Evolutionary conservation across 2,797 vertebrate species (phyloP).

Genomic region (Balearica regulorum): DNA sequence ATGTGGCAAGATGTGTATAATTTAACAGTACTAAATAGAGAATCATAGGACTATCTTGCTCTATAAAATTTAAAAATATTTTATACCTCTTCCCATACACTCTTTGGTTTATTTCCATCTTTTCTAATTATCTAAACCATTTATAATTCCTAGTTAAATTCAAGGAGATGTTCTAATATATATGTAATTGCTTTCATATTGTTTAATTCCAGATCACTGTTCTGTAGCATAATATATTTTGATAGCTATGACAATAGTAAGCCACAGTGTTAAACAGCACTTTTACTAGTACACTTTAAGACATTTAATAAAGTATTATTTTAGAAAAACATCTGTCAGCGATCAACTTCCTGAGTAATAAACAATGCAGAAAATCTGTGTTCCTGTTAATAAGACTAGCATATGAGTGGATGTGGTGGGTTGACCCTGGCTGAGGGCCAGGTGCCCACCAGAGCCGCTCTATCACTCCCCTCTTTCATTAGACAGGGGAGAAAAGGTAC

Average conservation of each 20-base stretch:
- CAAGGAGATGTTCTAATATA: neutral
- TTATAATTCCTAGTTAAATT: neutral
- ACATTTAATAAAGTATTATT: neutral
- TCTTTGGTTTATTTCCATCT: neutral
- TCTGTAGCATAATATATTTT: neutral
- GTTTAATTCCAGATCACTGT: neutral
- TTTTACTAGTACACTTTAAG: neutral
- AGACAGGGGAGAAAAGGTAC: too few species aligned
- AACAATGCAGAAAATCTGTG: neutral
- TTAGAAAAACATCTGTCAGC: neutral
- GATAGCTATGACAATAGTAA: neutral
- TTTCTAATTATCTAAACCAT: neutral
- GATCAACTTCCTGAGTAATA: neutral
- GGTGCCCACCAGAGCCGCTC: too few species aligned
- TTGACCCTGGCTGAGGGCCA: too few species aligned
- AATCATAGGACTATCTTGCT: neutral
- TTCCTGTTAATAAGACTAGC: neutral
- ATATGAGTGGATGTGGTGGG: neutral
- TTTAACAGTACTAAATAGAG: neutral
- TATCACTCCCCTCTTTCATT: too few species aligned
- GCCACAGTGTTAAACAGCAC: neutral
- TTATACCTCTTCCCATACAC: accelerated
- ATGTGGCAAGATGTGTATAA: neutral
- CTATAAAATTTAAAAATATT: neutral
- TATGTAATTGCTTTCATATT: neutral